Conservation (phyloP, 2,113 vertebrate genomes). For the Balaenoptera acutorostrata region DNA sequence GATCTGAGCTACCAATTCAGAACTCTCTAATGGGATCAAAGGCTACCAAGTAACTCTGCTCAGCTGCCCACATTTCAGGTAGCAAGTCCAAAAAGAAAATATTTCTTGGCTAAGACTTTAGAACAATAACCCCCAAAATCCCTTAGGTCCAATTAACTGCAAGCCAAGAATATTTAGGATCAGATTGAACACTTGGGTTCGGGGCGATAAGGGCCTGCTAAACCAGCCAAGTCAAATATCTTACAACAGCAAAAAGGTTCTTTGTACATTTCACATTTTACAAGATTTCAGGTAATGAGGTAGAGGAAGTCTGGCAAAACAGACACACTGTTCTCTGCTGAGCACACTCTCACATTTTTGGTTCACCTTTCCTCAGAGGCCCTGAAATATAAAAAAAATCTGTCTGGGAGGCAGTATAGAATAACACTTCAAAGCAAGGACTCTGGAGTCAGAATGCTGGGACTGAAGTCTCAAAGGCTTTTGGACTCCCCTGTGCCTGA, state of each 20-base stretch:
- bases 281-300: not conserved
- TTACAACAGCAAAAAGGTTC: not conserved
- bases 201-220: not conserved
- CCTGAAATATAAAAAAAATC: not conserved
- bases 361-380: not conserved
- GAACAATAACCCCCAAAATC: not conserved
- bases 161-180: slow-evolving; percentile 13
- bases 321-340: not conserved
- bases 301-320: not conserved
- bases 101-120: slow-evolving; percentile 50
- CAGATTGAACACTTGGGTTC: slow-evolving; percentile 17
- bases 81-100: slow-evolving; percentile 43
- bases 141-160: not conserved
- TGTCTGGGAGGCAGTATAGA: not conserved
- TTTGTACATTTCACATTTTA: not conserved
- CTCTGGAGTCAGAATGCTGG: not conserved
- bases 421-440: not conserved
- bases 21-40: slow-evolving; percentile 65
- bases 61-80: slow-evolving; percentile 27
- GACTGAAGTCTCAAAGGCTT: not conserved
- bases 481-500: not conserved
- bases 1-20: slow-evolving; percentile 15
- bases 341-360: not conserved
- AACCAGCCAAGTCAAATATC: not conserved
- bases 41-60: slow-evolving; percentile 19